A percentile compares a stretch with the other conserved stretches of the same genome.
Evolutionary conservation across 2,888 invertebrate genomes (phyloP).

Genomic region (Nomada goodeniana): DNA sequence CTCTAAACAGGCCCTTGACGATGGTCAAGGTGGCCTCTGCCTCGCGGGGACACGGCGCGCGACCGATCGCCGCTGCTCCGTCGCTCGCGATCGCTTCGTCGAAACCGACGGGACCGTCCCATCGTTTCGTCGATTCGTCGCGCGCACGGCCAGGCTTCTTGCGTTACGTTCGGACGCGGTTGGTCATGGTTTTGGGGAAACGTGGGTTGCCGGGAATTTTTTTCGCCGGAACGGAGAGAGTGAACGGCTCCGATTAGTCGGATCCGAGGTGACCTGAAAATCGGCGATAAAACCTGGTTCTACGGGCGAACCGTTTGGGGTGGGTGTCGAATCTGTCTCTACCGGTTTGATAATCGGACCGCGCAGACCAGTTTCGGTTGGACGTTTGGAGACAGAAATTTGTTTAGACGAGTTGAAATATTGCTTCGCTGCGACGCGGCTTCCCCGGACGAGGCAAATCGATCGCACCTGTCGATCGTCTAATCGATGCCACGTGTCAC

Average conservation of each 20-base stretch:
- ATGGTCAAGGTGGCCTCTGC: slow-evolving; percentile 78
- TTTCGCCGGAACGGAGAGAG: neutral
- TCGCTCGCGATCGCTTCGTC: slow-evolving; percentile 23
- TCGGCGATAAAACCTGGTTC: no score
- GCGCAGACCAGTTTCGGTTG: no score
- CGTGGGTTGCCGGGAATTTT: no score
- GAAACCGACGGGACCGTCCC: slow-evolving; percentile 18
- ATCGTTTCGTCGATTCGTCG: neutral
- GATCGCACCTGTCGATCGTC: neutral
- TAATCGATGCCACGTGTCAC: slow-evolving; percentile 43
- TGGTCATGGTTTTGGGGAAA: neutral
- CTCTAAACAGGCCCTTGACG: slow-evolving; percentile 57
- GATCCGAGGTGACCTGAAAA: no score
- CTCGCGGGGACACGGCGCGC: slow-evolving; percentile 54
- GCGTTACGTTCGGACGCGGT: neutral
- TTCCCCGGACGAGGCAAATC: neutral
- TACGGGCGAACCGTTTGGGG: no score
- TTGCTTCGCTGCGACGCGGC: neutral
- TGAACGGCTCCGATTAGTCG: neutral
- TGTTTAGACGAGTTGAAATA: no score
- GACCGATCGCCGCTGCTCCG: slow-evolving; percentile 21
- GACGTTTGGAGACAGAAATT: no score
- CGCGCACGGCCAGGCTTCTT: neutral
- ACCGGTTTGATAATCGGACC: no score
- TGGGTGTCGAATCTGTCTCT: no score